Conservation (phyloP, 2,888 invertebrate species). For the Lasioglossum morio region DNA sequence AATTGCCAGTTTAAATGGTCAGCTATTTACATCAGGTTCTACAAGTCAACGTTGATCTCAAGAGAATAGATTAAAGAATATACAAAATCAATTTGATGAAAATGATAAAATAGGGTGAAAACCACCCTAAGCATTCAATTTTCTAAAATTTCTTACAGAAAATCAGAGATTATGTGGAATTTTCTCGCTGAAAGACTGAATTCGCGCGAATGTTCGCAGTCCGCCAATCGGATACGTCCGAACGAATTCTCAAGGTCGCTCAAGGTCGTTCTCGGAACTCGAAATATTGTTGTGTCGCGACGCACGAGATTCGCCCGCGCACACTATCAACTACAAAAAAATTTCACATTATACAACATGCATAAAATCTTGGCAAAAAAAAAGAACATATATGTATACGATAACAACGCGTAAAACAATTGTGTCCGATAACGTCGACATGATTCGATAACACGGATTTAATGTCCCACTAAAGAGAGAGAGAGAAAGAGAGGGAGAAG, state of each 20-base stretch:
- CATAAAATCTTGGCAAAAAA: constrained; percentile 58
- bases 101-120: too few relatives aligned
- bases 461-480: constrained; percentile 26
- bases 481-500: not conserved
- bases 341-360: constrained; percentile 55
- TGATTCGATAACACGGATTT: constrained; percentile 32
- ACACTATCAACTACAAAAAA: constrained; percentile 47
- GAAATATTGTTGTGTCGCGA: constrained; percentile 13
- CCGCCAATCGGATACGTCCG: constrained; percentile 9
- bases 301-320: constrained; percentile 34
- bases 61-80: not conserved
- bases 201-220: not conserved
- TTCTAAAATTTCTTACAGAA: too few relatives aligned
- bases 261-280: not conserved
- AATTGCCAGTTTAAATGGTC: not conserved
- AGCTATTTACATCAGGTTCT: not conserved
- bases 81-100: not conserved
- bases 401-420: constrained; percentile 58
- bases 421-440: constrained; percentile 43
- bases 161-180: not conserved
- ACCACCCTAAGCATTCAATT: too few relatives aligned
- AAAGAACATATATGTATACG: constrained; percentile 42
- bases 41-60: not conserved
- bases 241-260: constrained; percentile 31
- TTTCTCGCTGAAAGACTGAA: not conserved